A percentile compares a stretch with the other conserved stretches of the same genome.
Conservation (phyloP, 2,113 vertebrate genomes). For the Malurus melanocephalus region DNA sequence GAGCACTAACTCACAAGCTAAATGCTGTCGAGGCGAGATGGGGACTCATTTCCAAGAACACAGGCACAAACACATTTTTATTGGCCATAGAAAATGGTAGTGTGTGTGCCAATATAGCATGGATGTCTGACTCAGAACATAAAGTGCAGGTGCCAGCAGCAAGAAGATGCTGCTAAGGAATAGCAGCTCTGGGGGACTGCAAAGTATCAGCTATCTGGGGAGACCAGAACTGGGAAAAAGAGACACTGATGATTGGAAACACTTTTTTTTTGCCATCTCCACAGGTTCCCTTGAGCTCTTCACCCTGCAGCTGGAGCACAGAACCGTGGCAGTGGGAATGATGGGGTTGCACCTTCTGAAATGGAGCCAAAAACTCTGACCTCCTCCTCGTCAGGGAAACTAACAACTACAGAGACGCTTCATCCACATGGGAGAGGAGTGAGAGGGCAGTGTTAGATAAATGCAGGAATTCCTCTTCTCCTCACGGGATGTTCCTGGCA, state of each 20-base stretch:
- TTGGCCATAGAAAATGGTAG: conserved; percentile 51
- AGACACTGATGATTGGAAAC: background rate
- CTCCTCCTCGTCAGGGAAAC: background rate
- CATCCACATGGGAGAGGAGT: background rate
- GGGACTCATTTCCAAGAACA: conserved; percentile 50
- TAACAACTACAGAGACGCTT: background rate
- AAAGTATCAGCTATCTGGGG: conserved; percentile 37
- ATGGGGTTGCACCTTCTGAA: background rate
- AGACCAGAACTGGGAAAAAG: conserved; percentile 31
- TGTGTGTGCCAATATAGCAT: conserved; percentile 49
- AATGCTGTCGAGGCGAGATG: conserved; percentile 23
- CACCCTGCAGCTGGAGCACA: background rate
- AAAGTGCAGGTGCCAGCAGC: conserved; percentile 52
- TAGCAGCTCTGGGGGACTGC: conserved; percentile 32
- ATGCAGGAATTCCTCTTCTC: background rate
- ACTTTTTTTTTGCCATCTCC: background rate
- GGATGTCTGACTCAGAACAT: conserved; percentile 53
- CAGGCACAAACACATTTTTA: conserved; percentile 58
- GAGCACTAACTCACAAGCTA: conserved; percentile 40
- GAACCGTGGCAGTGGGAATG: background rate
- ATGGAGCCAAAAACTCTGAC: background rate
- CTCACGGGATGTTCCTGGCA: background rate
- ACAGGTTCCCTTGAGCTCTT: background rate
- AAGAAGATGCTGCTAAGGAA: conserved; percentile 54
- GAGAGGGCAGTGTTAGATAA: background rate